Evolutionary conservation across 2,113 vertebrate genomes (phyloP).

Genomic region (Macquaria ambigua): DNA sequence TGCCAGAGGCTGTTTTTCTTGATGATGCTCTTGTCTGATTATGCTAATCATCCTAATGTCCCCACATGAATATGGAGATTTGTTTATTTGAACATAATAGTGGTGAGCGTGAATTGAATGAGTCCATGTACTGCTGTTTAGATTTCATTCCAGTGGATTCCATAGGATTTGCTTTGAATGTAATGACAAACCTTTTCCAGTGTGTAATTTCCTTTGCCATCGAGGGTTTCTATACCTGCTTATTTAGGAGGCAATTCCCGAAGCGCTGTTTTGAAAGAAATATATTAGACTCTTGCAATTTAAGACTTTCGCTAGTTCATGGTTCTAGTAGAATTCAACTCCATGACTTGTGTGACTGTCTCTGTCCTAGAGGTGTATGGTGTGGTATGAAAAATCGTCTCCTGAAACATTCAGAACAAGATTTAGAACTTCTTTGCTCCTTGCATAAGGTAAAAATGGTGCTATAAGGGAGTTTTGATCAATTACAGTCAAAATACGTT

Average conservation of each 20-base stretch:
- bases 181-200: conserved; percentile 30
- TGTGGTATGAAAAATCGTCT: neutral
- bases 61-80: conserved; percentile 15
- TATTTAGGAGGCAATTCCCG: conserved; percentile 19
- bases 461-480: neutral
- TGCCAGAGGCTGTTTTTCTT: conserved; percentile 10
- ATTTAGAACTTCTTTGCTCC: neutral
- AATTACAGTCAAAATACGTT: neutral
- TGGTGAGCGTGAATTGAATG: neutral
- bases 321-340: neutral
- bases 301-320: neutral
- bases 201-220: conserved; percentile 24
- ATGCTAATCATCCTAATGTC: conserved; percentile 20
- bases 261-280: conserved; percentile 15
- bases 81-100: conserved; percentile 14
- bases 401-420: neutral
- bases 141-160: conserved; percentile 22
- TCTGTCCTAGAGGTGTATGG: no score
- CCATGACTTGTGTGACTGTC: neutral
- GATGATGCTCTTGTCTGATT: conserved; percentile 21
- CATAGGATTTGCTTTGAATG: conserved; percentile 23
- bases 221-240: conserved; percentile 33
- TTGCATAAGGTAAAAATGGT: neutral
- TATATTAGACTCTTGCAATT: neutral
- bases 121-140: conserved; percentile 3